Conservation (phyloP, 2,797 vertebrate genomes). For the Mareca penelope region DNA sequence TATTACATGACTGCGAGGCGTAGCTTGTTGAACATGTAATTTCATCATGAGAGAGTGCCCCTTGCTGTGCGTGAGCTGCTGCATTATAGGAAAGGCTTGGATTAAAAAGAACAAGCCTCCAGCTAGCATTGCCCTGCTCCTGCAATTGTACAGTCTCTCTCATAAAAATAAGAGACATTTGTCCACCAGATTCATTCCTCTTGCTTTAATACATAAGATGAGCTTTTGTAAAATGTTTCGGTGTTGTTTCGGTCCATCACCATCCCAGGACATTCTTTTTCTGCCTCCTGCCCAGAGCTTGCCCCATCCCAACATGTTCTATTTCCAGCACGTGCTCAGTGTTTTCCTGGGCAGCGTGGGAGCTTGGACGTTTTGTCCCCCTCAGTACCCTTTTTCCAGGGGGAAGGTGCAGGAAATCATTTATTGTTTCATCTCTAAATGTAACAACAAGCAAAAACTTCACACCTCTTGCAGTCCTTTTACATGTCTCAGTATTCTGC, state of each 20-base stretch:
- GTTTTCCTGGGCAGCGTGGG: accelerated
- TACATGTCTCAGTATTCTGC: not conserved
- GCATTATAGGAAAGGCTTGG: not conserved
- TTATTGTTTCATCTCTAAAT: not conserved
- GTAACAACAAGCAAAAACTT: not conserved
- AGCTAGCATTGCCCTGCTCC: not conserved
- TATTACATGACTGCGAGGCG: accelerated
- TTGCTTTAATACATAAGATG: not conserved
- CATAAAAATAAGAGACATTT: not conserved
- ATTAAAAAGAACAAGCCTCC: not conserved
- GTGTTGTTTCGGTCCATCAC: accelerated
- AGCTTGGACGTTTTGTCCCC: not conserved
- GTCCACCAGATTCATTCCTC: accelerated
- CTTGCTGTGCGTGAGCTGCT: not conserved
- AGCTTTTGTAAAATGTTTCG: not conserved
- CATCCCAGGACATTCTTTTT: not conserved
- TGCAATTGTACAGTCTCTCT: accelerated
- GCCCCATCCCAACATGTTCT: not conserved
- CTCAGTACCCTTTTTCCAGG: too few species aligned
- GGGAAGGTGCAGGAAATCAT: not conserved
- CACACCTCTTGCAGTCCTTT: not conserved
- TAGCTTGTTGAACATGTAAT: not conserved
- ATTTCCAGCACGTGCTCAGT: not conserved
- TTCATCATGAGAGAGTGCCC: not conserved
- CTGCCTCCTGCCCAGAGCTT: not conserved